Conservation (phyloP, 2,797 vertebrate species). For the Eulemur rubriventer region DNA sequence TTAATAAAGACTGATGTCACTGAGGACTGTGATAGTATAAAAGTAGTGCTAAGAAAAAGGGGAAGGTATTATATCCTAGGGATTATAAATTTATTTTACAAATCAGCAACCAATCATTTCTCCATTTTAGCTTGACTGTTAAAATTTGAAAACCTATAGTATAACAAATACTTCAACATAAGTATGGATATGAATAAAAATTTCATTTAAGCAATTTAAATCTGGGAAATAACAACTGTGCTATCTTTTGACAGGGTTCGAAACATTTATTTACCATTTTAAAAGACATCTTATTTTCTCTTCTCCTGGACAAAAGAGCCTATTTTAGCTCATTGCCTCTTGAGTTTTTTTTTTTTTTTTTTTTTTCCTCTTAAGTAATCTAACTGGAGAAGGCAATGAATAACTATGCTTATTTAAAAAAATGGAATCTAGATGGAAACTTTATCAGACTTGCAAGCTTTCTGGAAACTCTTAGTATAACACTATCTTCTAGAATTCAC, state of each 20-base stretch:
- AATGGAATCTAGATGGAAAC: neutral
- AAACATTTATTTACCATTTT: slow-evolving; percentile 67
- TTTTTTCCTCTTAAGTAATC: neutral
- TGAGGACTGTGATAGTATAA: neutral
- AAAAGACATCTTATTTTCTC: slow-evolving; percentile 57
- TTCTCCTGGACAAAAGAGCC: slow-evolving; percentile 6
- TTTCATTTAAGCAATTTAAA: slow-evolving; percentile 39
- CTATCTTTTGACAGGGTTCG: slow-evolving; percentile 38
- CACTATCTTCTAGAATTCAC: slow-evolving; percentile 15
- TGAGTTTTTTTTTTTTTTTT: neutral
- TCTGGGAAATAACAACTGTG: neutral
- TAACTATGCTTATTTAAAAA: slow-evolving; percentile 41
- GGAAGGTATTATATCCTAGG: neutral
- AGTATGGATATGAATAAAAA: neutral
- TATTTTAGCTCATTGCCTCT: slow-evolving; percentile 63
- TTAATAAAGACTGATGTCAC: neutral
- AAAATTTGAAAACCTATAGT: neutral
- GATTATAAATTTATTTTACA: neutral
- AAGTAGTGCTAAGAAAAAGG: neutral
- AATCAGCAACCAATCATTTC: neutral
- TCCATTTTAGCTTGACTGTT: neutral
- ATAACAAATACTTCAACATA: neutral
- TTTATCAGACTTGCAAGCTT: slow-evolving; percentile 31
- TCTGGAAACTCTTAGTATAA: slow-evolving; percentile 5
- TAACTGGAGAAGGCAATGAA: slow-evolving; percentile 59